A percentile compares a stretch with the other conserved stretches of the same genome.
Evolutionary conservation across 2,888 invertebrate species (phyloP).

Genomic region (Ametastegia equiseti): DNA sequence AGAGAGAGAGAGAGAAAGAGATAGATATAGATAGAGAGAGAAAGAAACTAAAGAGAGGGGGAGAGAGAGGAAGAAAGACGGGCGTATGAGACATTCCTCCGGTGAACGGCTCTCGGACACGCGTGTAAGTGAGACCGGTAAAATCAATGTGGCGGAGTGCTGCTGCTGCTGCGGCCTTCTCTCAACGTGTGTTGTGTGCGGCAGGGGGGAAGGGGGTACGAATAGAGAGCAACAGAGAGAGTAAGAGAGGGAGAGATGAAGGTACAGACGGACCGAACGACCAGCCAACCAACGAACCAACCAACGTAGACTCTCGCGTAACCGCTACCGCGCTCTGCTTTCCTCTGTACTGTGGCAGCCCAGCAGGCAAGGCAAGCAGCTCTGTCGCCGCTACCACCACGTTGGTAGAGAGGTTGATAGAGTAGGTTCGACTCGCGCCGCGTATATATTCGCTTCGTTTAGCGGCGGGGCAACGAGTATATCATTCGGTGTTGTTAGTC

Average conservation of each 20-base stretch:
- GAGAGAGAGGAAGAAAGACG: conserved; percentile 56
- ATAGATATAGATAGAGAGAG: conserved; percentile 41
- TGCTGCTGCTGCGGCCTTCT: conserved; percentile 65
- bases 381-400: conserved; percentile 19
- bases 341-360: neutral
- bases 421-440: conserved; percentile 21
- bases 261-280: conserved; percentile 35
- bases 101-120: conserved; percentile 60
- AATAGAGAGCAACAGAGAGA: conserved; percentile 49
- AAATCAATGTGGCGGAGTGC: conserved; percentile 75
- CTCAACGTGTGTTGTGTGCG: conserved; percentile 53
- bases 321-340: conserved; percentile 10
- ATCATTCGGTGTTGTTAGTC: neutral
- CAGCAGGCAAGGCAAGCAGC: too few species aligned
- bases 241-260: conserved; percentile 34
- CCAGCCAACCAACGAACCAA: conserved; percentile 7
- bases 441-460: conserved; percentile 22
- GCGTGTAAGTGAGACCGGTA: conserved; percentile 69
- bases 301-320: conserved; percentile 29
- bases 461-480: neutral
- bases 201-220: conserved; percentile 45
- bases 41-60: conserved; percentile 53
- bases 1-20: conserved; percentile 37
- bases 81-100: conserved; percentile 70
- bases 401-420: conserved; percentile 28